These are phyloP conservation scores for Arenaria interpres DNA, from an alignment of 2,113 vertebrate species.

Conservation along the genomic window DNA sequence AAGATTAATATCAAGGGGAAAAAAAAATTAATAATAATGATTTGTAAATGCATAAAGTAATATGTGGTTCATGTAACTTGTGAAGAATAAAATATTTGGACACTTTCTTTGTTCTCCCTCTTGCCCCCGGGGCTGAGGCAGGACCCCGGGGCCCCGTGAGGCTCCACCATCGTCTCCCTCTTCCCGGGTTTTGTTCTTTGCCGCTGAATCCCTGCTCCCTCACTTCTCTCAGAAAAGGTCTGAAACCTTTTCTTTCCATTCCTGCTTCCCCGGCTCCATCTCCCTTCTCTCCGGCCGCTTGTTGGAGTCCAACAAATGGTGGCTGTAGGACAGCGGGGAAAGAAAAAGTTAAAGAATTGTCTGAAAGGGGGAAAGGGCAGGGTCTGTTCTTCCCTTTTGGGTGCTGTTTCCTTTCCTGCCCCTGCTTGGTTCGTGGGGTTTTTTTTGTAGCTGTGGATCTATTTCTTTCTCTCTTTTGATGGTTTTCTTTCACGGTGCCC, in stretches of 20 bases:
- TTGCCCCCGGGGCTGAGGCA: neutral
- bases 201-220: neutral
- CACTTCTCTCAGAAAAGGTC: no score
- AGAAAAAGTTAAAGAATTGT: neutral
- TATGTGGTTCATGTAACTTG: constrained; percentile 32
- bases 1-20: neutral
- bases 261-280: neutral
- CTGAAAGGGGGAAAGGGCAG: rapidly evolving
- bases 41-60: neutral
- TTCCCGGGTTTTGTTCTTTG: rapidly evolving
- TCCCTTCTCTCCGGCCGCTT: no score
- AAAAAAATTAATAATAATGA: neutral
- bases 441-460: neutral
- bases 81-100: constrained; percentile 71
- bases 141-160: no score
- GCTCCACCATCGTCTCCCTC: neutral
- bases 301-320: neutral
- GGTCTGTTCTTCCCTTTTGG: rapidly evolving
- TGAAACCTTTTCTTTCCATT: neutral
- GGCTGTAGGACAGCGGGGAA: neutral
- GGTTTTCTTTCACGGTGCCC: rapidly evolving
- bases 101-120: neutral
- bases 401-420: neutral
- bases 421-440: no score
- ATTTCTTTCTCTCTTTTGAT: rapidly evolving